Conservation (phyloP, 2,888 invertebrate species). For the Acrobeloides nanus region DNA sequence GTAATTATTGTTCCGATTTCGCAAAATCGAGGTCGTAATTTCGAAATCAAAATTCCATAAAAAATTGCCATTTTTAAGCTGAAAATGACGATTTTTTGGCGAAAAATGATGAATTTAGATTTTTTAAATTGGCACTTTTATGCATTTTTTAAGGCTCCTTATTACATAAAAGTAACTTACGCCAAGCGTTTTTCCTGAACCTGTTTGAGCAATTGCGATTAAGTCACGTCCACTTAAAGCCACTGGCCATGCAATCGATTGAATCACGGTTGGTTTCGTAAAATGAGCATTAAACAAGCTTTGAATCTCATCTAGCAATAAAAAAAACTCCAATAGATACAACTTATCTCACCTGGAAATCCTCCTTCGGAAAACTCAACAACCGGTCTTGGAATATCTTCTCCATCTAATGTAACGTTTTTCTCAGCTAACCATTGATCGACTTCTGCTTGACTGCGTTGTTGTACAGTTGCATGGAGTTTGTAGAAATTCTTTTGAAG, state of each 20-base stretch:
- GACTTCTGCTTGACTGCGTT: slow-evolving; percentile 24
- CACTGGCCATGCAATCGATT: slow-evolving; percentile 87
- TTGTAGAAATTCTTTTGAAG: slow-evolving; percentile 4
- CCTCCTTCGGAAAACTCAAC: slow-evolving; percentile 63
- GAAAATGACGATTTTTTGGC: too few relatives aligned
- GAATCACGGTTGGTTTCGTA: slow-evolving; percentile 55
- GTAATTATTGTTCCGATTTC: too few relatives aligned
- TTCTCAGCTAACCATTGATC: slow-evolving; percentile 69
- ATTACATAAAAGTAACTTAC: slow-evolving; percentile 7
- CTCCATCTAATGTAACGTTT: slow-evolving; percentile 79
- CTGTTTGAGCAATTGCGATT: slow-evolving; percentile 78
- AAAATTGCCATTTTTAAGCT: too few relatives aligned
- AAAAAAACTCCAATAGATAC: slow-evolving; percentile 18
- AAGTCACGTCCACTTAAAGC: slow-evolving; percentile 78
- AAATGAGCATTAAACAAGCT: too few relatives aligned
- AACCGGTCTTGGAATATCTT: slow-evolving; percentile 74
- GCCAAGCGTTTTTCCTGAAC: slow-evolving; percentile 79
- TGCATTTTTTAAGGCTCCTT: neutral
- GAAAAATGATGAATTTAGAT: neutral
- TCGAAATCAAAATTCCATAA: too few relatives aligned
- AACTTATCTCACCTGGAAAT: slow-evolving; percentile 14
- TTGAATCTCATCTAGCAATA: too few relatives aligned
- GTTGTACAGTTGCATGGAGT: slow-evolving; percentile 12
- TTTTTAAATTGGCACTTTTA: neutral
- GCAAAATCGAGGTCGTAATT: too few relatives aligned